A percentile compares a stretch with the other conserved stretches of the same genome.
phyloP scores from a whole-genome alignment of 2,113 vertebrate species.

The Aegithalos caudatus region DNA sequence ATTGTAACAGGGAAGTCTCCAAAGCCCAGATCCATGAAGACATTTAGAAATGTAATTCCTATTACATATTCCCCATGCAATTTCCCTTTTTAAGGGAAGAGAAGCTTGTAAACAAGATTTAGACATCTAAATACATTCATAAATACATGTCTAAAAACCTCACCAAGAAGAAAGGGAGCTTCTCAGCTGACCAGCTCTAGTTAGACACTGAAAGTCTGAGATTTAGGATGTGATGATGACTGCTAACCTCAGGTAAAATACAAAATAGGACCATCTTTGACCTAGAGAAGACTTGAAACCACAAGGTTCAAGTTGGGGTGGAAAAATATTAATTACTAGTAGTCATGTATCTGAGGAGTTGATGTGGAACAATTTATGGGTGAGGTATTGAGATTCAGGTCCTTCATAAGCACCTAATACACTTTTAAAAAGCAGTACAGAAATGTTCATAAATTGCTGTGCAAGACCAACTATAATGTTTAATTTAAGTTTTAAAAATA shows the following conservation, averaged over 20 bases:
- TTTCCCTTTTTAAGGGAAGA: not conserved
- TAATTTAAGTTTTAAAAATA: conserved; percentile 29
- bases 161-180: not conserved
- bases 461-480: not conserved
- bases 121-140: not conserved
- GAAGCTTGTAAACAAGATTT: not conserved
- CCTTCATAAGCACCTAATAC: not conserved
- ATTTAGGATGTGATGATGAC: not conserved
- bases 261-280: not conserved
- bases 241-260: not conserved
- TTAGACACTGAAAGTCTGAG: not conserved
- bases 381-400: not conserved
- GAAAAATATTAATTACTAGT: not conserved
- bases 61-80: not conserved
- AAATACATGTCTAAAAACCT: not conserved
- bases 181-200: not conserved
- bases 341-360: not conserved
- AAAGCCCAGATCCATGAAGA: not conserved
- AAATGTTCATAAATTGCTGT: not conserved
- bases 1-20: not conserved
- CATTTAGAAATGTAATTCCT: not conserved
- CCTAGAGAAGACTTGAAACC: not conserved
- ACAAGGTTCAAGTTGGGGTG: not conserved
- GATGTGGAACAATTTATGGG: not conserved
- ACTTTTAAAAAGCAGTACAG: not conserved